Conservation (phyloP, 2,113 vertebrate species). For the Azemiops feae region DNA sequence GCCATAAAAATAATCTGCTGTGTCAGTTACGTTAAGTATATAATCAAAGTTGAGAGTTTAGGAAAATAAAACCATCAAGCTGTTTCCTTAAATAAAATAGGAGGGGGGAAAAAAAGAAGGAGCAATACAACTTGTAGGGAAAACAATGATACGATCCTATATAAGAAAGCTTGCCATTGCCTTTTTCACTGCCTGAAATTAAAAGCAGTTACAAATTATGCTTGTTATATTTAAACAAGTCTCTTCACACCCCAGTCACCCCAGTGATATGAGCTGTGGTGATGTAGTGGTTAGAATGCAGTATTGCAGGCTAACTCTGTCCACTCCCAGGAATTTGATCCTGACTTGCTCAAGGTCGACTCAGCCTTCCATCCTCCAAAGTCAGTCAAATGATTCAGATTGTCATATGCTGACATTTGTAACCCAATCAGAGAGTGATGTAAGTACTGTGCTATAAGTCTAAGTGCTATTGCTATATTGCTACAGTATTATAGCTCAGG, state of each 20-base stretch:
- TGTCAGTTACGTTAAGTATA: constrained; percentile 20
- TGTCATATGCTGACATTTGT: background rate
- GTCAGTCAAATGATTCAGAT: background rate
- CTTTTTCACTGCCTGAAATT: constrained; percentile 10
- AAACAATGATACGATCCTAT: constrained; percentile 12
- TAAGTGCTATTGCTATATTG: background rate
- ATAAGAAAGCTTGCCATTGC: constrained; percentile 17
- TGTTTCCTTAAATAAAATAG: constrained; percentile 13
- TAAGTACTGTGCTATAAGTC: too few relatives aligned
- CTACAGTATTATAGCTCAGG: background rate
- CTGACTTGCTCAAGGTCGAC: background rate
- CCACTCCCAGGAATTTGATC: background rate
- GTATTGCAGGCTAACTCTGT: background rate
- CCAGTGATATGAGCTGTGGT: background rate
- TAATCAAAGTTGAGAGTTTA: constrained; percentile 34
- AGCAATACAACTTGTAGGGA: constrained; percentile 3
- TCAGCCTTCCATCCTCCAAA: background rate
- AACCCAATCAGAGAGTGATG: background rate
- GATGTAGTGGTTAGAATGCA: background rate
- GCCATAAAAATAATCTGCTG: constrained; percentile 15
- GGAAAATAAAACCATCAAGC: background rate
- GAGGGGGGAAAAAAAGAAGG: background rate
- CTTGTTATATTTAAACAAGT: constrained; percentile 18
- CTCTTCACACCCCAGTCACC: background rate
- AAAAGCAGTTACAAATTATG: constrained; percentile 27